Evolutionary conservation across 2,113 vertebrate genomes (phyloP).

Genomic region (Eulemur rufifrons): DNA sequence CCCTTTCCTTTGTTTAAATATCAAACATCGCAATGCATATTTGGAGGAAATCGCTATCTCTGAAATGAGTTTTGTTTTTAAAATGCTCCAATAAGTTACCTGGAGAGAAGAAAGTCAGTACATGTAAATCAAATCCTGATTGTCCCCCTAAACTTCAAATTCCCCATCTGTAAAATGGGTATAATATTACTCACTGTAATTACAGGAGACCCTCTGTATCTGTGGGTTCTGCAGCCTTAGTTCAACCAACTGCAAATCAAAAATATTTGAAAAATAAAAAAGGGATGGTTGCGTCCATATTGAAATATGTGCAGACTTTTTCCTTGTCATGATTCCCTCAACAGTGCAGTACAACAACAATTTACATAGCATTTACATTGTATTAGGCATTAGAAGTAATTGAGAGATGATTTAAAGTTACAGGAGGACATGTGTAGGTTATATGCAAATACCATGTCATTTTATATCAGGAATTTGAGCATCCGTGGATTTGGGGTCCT

Average conservation of each 20-base stretch:
- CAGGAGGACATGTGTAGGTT: not conserved
- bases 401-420: not conserved
- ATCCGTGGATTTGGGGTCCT: not conserved
- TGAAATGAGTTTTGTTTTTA: slow-evolving; percentile 2
- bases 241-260: not conserved
- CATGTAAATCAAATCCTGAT: not conserved
- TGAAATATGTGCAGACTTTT: not conserved
- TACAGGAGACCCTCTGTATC: not conserved
- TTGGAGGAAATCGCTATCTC: slow-evolving; percentile 46
- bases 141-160: not conserved
- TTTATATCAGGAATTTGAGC: not conserved
- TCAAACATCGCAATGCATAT: slow-evolving; percentile 64
- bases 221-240: no score
- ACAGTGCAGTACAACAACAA: not conserved
- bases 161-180: not conserved
- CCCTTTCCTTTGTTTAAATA: slow-evolving; percentile 74
- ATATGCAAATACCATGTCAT: not conserved
- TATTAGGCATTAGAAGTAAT: not conserved
- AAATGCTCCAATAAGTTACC: not conserved
- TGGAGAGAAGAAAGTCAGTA: not conserved
- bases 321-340: not conserved
- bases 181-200: not conserved
- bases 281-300: not conserved
- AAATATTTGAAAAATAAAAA: not conserved
- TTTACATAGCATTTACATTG: not conserved